Percentiles rank a stretch among this genome's conserved stretches.
Evolutionary conservation across 2,113 vertebrate species (phyloP).

Genomic region (Aldabrachelys gigantea): DNA sequence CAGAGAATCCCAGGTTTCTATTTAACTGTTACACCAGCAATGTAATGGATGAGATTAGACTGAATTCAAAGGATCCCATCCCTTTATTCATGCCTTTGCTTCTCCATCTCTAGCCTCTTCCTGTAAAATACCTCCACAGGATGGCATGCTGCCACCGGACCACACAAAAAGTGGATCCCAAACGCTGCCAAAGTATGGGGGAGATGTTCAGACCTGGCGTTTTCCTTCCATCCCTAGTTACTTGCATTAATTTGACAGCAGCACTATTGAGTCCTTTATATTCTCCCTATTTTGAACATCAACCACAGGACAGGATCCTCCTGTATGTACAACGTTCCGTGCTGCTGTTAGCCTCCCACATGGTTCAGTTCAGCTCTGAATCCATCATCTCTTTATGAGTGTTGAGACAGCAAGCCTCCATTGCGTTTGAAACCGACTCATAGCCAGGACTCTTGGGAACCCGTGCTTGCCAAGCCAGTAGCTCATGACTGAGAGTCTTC

Average conservation of each 20-base stretch:
- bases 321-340: fast-evolving
- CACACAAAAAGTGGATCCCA: not conserved
- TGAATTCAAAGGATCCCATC: not conserved
- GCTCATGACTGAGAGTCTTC: not conserved
- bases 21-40: not conserved
- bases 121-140: not conserved
- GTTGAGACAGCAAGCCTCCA: not conserved
- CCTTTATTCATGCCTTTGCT: not conserved
- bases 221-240: not conserved
- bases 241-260: not conserved
- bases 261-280: not conserved
- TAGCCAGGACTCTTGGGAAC: not conserved
- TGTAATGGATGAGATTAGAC: not conserved
- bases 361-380: not conserved
- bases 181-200: not conserved
- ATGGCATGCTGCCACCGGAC: not conserved
- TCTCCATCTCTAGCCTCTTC: not conserved
- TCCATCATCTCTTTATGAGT: not conserved
- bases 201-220: not conserved
- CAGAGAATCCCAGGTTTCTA: not conserved
- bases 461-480: constrained; percentile 62
- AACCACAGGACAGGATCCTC: fast-evolving
- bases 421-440: not conserved
- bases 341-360: not conserved
- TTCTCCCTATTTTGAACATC: not conserved